Conservation (phyloP, 2,797 vertebrate genomes). For the Sebastes baramenuke region DNA sequence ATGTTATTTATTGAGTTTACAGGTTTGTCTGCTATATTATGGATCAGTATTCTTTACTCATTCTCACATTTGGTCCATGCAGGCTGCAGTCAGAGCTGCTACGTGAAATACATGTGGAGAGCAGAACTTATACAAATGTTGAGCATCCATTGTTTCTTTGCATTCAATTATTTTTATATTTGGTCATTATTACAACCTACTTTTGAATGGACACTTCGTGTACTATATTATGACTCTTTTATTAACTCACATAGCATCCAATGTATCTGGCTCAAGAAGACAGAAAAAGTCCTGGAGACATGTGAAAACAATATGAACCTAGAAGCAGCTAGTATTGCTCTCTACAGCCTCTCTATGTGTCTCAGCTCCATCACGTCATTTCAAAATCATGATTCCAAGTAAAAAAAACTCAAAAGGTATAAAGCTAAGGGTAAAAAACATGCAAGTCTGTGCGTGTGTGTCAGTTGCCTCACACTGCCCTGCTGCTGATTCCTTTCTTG, state of each 20-base stretch:
- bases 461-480: constrained; percentile 32
- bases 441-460: constrained; percentile 45
- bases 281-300: not conserved
- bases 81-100: not conserved
- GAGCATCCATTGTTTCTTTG: not conserved
- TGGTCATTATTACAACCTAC: not conserved
- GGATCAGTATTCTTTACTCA: not conserved
- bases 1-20: not conserved
- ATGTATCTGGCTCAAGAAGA: not conserved
- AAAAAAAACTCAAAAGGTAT: not conserved
- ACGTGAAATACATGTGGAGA: not conserved
- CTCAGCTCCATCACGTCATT: not conserved
- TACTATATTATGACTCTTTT: not conserved
- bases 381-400: not conserved
- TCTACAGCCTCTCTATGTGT: not conserved
- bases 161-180: not conserved
- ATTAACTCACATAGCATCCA: not conserved
- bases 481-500: constrained; percentile 46
- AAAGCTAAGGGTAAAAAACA: constrained; percentile 10
- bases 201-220: not conserved
- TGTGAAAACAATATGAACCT: not conserved
- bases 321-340: not conserved
- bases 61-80: not conserved
- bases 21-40: not conserved
- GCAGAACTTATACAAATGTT: not conserved